Base-by-base conservation (phyloP, 2,888 invertebrate genomes). In the Aspidiotus rigidus region DNA sequence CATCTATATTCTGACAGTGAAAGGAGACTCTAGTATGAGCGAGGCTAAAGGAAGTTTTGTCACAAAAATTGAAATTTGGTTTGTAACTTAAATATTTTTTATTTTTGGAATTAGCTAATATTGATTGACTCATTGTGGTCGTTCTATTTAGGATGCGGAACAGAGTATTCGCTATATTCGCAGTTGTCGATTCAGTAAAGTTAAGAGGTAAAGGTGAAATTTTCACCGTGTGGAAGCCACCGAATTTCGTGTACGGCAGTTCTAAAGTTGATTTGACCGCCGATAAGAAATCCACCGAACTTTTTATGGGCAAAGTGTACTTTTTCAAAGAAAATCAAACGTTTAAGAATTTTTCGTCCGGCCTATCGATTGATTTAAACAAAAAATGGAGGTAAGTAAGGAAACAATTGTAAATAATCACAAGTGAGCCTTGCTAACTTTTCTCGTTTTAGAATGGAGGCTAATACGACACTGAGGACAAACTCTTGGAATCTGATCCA, bases 351-450 rank as follows among this genome's bases (percentile, higher is more conserved):
- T 62, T 86, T 5, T 77, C 80, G 53, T 72, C 80, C 0, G 84
- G 85, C 0, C 82, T 82, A 7, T 81, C 83, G 70, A 75, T 85
- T 6, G 80, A 82, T 72, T 78, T 85, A 7, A 83, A 86, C 74
- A 79, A 77, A 7, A 76, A 78, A 63, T 86, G 85, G 85, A 74
- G 72, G 76, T 75, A 74, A 71, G 74, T 72, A 66, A 60, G 6
- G 28, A 2, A 9, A 40, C 1, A n/a, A 13, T 49, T 6, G 49
- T 49, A 49, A 13, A 11, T 10, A 11, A 49, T 11, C 49, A 49
- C 10, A 49, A 3, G 49, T 13, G n/a, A n/a, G 6, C 10, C 49
- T 49, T n/a, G 10, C 28, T 16, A 9, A 2, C 7, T 13, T 42
- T 44, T 11, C 7, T 9, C 11, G 28, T 16, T 56, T 15, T 40